Conservation (phyloP, 2,113 vertebrate genomes). For the Thunnus thynnus region DNA sequence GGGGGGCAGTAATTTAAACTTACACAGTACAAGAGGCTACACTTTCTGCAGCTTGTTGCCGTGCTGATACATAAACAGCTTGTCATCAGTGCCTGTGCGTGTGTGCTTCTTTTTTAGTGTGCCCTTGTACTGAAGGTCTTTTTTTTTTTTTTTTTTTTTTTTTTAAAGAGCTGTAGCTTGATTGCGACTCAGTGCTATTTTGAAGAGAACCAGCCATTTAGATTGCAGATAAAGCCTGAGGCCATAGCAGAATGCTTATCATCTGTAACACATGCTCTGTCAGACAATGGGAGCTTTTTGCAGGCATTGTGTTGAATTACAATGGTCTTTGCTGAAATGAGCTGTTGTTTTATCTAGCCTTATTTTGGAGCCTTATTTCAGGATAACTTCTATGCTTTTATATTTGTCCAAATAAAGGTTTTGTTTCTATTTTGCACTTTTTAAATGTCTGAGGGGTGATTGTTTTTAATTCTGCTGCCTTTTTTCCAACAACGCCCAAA, state of each 20-base stretch:
- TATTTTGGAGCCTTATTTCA: neutral
- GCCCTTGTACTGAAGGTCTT: constrained; percentile 21
- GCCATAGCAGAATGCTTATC: constrained; percentile 60
- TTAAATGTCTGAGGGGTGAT: neutral
- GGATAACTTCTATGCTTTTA: constrained; percentile 9
- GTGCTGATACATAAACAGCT: neutral
- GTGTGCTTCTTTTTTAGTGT: constrained; percentile 26
- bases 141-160: too few relatives aligned
- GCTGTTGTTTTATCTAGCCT: constrained; percentile 6
- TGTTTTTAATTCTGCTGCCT: too few relatives aligned
- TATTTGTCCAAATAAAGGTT: neutral
- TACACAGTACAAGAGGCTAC: neutral
- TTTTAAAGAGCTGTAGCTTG: constrained; percentile 29
- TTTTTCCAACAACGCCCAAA: neutral
- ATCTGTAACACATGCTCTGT: constrained; percentile 53
- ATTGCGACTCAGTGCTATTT: constrained; percentile 65
- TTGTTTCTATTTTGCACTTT: neutral
- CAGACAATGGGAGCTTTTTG: constrained; percentile 62
- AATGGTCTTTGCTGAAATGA: constrained; percentile 34
- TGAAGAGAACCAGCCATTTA: constrained; percentile 47
- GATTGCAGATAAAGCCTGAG: constrained; percentile 70
- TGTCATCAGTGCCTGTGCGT: constrained; percentile 2
- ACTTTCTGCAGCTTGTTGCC: neutral
- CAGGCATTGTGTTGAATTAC: constrained; percentile 58
- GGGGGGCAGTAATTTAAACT: neutral